Evolutionary conservation across 2,888 invertebrate genomes (phyloP), one percentile per base, ranked within the genome.

Genomic region (Drosophila macrospina): DNA sequence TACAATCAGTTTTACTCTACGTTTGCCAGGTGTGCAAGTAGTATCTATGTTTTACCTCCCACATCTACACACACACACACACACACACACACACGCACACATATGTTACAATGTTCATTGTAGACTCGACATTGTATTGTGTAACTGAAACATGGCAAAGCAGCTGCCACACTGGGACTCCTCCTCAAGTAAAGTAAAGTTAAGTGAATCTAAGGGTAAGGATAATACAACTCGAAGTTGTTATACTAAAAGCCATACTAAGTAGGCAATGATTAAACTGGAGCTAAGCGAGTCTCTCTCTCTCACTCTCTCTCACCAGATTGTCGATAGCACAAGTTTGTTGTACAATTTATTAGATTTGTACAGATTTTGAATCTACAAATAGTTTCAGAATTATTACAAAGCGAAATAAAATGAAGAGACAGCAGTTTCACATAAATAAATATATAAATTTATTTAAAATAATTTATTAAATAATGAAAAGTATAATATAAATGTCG

Each of bases 1-100:
- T 80, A 80, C 83, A 88, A 83, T 86, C 82, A 80, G 82, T 80
- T 82, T 69, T 8, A 62, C 83, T 83, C 65, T 83, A 64, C 8
- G 65, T 65, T 55, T 54, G 44, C n/a, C 15, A 16, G 39, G 16
- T 42, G 24, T 36, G 10, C 34, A 16, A 8, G 34, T 44, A 44
- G 56, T 70, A 54, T 69, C 62, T 69, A 39, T 42, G 41, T 54
- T n/a, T 42, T 24, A 26, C 37, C 13, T 15, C 15, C 8, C 28
- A 24, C 64, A 6, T 28, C 5, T 8, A 44, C 28, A 39, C 54
- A 36, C 34, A 37, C 64, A 20, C 20, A n/a, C n/a, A n/a, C n/a
- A n/a, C 20, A 1, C 20, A 1, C 20, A 20, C 3, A 20, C 20
- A 20, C 20, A 20, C 20, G n/a, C n/a, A n/a, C n/a, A 54, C 63